phyloP scores from a whole-genome alignment of 2,797 vertebrate genomes.

The Siniperca scherzeri region DNA sequence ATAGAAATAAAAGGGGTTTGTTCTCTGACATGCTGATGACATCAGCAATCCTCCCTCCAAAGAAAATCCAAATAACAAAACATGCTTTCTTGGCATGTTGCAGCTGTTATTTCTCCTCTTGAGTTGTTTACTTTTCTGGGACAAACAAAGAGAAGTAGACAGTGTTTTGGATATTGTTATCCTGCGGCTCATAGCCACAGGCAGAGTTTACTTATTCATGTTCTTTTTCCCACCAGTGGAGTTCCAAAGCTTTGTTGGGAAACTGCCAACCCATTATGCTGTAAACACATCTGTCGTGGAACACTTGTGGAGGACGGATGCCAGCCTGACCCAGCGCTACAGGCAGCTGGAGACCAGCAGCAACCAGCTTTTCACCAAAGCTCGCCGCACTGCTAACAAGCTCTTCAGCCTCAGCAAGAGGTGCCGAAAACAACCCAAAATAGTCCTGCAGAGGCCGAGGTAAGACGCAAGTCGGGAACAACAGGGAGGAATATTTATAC shows the following conservation, averaged over 20 bases:
- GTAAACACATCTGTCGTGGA: conserved; percentile 94
- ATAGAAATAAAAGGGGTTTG: conserved; percentile 26
- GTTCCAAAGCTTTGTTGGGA: conserved; percentile 95
- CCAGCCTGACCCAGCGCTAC: conserved; percentile 92
- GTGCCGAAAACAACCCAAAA: conserved; percentile 92
- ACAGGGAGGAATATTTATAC: conserved; percentile 53
- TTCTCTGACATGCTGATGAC: conserved; percentile 28
- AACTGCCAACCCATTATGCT: conserved; percentile 92
- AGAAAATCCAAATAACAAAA: conserved; percentile 26
- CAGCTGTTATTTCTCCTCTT: conserved; percentile 37
- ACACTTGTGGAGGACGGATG: conserved; percentile 94
- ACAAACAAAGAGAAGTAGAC: conserved; percentile 52
- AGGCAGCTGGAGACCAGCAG: conserved; percentile 91
- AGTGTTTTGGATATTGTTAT: conserved; percentile 43
- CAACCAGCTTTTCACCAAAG: conserved; percentile 91
- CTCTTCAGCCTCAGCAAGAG: conserved; percentile 97
- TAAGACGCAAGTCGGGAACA: conserved; percentile 76
- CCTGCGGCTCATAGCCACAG: conserved; percentile 50
- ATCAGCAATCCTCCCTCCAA: conserved; percentile 25
- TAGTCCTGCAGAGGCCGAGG: conserved; percentile 93
- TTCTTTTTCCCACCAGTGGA: conserved; percentile 86
- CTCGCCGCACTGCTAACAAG: conserved; percentile 91
- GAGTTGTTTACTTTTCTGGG: conserved; percentile 65
- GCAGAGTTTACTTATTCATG: conserved; percentile 70
- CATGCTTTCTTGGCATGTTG: conserved; percentile 22